Evolutionary conservation across 2,113 vertebrate species (phyloP).

Genomic region (Neodon shergylaensis): DNA sequence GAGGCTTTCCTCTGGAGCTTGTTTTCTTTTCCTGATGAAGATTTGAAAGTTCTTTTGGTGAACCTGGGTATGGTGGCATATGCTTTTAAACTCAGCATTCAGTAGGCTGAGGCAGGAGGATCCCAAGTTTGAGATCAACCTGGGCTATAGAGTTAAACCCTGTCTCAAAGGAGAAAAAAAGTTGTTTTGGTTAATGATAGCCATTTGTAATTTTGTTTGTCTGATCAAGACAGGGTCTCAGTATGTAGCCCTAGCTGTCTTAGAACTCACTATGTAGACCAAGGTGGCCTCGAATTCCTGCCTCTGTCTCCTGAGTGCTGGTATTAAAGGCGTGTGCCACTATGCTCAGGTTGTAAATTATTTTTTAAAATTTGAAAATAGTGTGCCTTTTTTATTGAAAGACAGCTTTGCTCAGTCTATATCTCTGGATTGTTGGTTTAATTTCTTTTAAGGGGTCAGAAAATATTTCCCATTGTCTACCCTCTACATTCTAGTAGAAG

Average conservation of each 20-base stretch:
- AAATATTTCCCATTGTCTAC: not conserved
- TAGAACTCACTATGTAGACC: not conserved
- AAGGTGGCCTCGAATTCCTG: not conserved
- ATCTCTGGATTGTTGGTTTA: not conserved
- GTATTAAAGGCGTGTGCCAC: not conserved
- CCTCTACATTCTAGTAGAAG: not conserved
- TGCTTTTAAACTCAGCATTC: not conserved
- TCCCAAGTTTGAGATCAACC: not conserved
- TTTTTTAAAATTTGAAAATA: not conserved
- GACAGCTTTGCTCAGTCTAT: not conserved
- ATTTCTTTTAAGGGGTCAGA: not conserved
- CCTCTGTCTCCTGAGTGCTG: not conserved
- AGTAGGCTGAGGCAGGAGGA: not conserved
- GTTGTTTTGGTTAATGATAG: not conserved
- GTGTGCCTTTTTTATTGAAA: slow-evolving; percentile 1
- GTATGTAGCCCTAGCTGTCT: no score
- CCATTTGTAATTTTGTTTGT: not conserved
- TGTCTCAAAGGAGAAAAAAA: not conserved
- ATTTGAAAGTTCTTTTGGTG: slow-evolving; percentile 13
- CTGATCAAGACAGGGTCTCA: not conserved
- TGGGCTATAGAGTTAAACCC: not conserved
- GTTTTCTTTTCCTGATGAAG: not conserved
- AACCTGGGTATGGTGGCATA: not conserved
- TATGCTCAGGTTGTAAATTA: not conserved
- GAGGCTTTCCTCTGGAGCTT: not conserved